Conservation (phyloP, 2,113 vertebrate genomes). For the Oncorhynchus mykiss region DNA sequence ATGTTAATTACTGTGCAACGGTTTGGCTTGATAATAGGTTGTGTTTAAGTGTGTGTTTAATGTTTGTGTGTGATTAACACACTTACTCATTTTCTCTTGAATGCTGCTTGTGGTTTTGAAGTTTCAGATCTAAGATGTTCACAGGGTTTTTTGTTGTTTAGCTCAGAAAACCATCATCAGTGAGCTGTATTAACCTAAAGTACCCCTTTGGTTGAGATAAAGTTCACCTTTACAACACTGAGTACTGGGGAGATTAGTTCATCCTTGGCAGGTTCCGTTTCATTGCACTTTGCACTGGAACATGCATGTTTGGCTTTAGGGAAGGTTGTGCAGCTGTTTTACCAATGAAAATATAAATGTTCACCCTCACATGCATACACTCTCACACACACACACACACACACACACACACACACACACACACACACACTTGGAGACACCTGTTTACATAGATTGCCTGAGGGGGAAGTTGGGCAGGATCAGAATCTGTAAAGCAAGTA, state of each 20-base stretch:
- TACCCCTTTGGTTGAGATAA: background rate
- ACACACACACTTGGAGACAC: conserved; percentile 10
- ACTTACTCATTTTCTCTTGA: background rate
- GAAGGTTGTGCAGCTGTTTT: background rate
- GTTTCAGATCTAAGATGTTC: conserved; percentile 11
- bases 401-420: background rate
- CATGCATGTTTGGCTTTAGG: background rate
- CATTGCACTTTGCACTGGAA: background rate
- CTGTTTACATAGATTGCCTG: background rate
- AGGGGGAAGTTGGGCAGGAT: background rate
- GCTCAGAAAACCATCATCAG: background rate
- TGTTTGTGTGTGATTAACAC: conserved; percentile 17
- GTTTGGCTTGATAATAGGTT: background rate
- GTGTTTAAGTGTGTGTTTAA: conserved; percentile 2
- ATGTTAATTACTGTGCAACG: background rate
- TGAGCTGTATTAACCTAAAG: background rate
- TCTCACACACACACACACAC: background rate
- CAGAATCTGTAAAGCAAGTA: background rate
- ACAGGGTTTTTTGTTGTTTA: conserved; percentile 21
- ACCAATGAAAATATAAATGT: background rate
- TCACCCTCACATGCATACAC: background rate
- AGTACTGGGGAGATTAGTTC: background rate
- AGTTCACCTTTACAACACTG: background rate
- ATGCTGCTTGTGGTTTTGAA: conserved; percentile 16
- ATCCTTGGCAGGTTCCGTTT: background rate